phyloP scores from a whole-genome alignment of 23 tunicate species.

The Clavelina lepadiformis region DNA sequence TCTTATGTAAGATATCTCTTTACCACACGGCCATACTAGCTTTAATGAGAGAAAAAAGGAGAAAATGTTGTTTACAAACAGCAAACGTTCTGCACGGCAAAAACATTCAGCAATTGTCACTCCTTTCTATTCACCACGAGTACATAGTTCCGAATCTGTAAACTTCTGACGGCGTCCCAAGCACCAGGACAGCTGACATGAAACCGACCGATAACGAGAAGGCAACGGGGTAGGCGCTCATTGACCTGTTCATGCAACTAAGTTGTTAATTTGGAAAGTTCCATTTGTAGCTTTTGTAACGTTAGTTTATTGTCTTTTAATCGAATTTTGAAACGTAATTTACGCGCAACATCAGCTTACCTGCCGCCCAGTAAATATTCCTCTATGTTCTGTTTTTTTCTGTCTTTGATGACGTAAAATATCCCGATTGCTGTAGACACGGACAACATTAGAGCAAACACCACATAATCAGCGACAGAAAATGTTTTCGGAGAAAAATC shows the following conservation, averaged over 20 bases:
- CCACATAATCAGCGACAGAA: conserved; percentile 19
- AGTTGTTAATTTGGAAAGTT: no score
- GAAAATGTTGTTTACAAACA: no score
- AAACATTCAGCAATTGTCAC: no score
- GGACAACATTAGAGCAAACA: conserved; percentile 20
- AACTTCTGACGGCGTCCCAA: conserved; percentile 44
- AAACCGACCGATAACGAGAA: no score
- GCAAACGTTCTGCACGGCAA: no score
- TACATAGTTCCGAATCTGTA: conserved; percentile 54
- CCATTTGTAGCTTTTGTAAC: no score
- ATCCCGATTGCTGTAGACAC: conserved; percentile 28
- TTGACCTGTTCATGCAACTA: conserved; percentile 15
- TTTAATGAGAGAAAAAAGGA: no score
- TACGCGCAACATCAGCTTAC: conserved; percentile 8
- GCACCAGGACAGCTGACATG: conserved; percentile 46
- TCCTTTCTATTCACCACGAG: conserved; percentile 49
- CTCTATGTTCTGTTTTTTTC: conserved; percentile 18
- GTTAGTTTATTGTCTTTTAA: no score
- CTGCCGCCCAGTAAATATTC: conserved; percentile 36
- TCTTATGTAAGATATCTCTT: no score
- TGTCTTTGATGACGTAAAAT: conserved; percentile 18
- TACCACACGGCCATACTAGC: no score
- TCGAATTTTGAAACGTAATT: no score
- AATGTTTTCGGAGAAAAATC: no score
- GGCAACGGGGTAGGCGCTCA: conserved; percentile 36